Percentiles rank a stretch among this genome's conserved stretches.
Conservation (phyloP, 2,888 invertebrate genomes). For the Rhopalosiphum nymphaeae region DNA sequence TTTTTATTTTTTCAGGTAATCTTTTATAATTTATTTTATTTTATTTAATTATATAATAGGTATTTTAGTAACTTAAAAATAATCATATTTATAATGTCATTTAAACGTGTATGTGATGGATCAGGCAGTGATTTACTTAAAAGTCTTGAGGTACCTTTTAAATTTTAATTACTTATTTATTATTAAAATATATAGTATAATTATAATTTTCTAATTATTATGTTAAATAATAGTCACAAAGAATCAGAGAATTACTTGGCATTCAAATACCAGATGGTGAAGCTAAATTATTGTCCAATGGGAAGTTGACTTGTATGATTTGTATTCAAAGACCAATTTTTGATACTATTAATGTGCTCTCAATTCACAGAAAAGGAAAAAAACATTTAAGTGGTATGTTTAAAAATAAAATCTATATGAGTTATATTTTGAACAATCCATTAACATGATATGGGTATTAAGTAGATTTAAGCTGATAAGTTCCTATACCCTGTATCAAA, state of each 20-base stretch:
- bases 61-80: neutral
- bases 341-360: slow-evolving; percentile 67
- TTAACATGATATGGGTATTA: neutral
- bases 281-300: slow-evolving; percentile 68
- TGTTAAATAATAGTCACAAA: slow-evolving; percentile 66
- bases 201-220: neutral
- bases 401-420: neutral
- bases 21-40: slow-evolving; percentile 40
- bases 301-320: slow-evolving; percentile 68
- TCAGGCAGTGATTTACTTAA: slow-evolving; percentile 65
- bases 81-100: slow-evolving; percentile 65
- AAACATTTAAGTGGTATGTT: slow-evolving; percentile 67
- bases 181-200: neutral
- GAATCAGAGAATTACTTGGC: slow-evolving; percentile 67
- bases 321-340: slow-evolving; percentile 68
- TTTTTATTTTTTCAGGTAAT: slow-evolving; percentile 37
- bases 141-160: slow-evolving; percentile 63
- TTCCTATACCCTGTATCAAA: no score
- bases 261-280: slow-evolving; percentile 68
- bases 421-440: neutral
- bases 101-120: slow-evolving; percentile 66
- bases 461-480: neutral
- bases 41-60: neutral
- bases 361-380: slow-evolving; percentile 68
- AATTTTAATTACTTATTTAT: slow-evolving; percentile 19